A percentile compares a stretch with the other conserved stretches of the same genome.
Conservation (phyloP, 1,140 invertebrate species). For the Nylanderia fulva region DNA sequence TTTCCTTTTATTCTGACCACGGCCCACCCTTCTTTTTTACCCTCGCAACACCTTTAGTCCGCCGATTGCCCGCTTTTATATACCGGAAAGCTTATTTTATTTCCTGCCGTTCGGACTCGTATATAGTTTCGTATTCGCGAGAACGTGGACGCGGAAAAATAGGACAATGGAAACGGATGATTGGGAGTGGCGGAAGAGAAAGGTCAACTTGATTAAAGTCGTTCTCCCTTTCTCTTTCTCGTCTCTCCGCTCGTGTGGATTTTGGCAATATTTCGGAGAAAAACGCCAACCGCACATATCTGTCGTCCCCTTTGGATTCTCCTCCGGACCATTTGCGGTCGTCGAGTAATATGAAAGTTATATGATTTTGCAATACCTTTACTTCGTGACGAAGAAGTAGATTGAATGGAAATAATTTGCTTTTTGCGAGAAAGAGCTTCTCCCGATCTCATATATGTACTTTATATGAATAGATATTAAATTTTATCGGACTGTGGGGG, state of each 20-base stretch:
- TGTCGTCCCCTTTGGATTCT: not conserved
- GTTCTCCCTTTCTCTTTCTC: not conserved
- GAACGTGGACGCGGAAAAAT: conserved; percentile 2
- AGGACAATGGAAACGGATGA: conserved; percentile 28
- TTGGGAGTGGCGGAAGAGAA: not conserved
- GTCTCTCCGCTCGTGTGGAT: not conserved
- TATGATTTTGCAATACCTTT: conserved; percentile 28
- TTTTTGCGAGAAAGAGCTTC: not conserved
- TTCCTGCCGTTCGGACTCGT: conserved; percentile 6
- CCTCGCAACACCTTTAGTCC: conserved; percentile 32
- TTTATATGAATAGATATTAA: conserved; percentile 1
- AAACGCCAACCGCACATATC: not conserved
- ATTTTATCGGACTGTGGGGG: conserved; percentile 19
- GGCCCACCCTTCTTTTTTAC: not conserved
- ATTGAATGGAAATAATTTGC: conserved; percentile 15
- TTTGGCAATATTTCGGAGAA: conserved; percentile 34
- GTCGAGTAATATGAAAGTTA: conserved; percentile 11
- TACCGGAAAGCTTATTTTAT: conserved; percentile 56
- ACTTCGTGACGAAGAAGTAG: not conserved
- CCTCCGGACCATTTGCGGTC: not conserved
- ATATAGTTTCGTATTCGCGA: conserved; percentile 31
- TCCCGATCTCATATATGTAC: not conserved
- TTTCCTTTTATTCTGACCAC: conserved; percentile 39
- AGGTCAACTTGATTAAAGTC: conserved; percentile 52
- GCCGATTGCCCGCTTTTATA: conserved; percentile 24